Evolutionary conservation across 2,797 vertebrate species (phyloP), one percentile per base, ranked within the genome.

Genomic region (Notolabrus celidotus): DNA sequence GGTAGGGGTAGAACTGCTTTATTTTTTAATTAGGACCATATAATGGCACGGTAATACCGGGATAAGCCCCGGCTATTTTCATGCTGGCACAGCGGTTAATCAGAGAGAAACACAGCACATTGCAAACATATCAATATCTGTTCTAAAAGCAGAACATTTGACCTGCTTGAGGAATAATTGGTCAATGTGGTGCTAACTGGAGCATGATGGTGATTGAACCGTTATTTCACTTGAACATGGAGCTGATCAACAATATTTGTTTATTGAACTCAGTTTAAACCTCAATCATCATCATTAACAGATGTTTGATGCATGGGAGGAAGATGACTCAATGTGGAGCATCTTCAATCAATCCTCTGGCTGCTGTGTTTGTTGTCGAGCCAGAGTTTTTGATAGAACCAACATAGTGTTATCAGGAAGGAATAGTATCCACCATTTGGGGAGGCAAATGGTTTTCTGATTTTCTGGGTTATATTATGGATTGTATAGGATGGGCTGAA

Each of bases 1-100:
- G 87, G 85, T 90, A 65, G 80, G 88, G 85, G 84, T 19, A 87
- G 88, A 86, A 88, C 80, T 86, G 89, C 87, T 88, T 88, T 89
- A 90, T 90, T 92, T 91, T 90, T 84, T 90, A 88, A 90, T 88
- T 87, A 88, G 73, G 39, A 34, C 73, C 59, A 57, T 74, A 86
- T 89, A 90, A 89, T 87, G 74, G 74, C 54, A 59, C 27, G 54
- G 67, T 84, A 89, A 88, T 88, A 70, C 80, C 19, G 19, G 68
- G 63, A 82, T 79, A 72, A 84, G 70, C 80, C 56, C n/a, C 29
- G 27, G 69, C 69, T 84, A 79, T 85, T 87, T 84, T 64, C 62
- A 88, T 74, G 68, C 72, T 38, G 66, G 80, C 59, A 56, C 71
- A 49, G 65, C 53, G 64, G 79, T 87, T 81, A 84, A 86, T 82